Conservation (phyloP, 2,113 vertebrate genomes). For the Cyprinodon tularosa region DNA sequence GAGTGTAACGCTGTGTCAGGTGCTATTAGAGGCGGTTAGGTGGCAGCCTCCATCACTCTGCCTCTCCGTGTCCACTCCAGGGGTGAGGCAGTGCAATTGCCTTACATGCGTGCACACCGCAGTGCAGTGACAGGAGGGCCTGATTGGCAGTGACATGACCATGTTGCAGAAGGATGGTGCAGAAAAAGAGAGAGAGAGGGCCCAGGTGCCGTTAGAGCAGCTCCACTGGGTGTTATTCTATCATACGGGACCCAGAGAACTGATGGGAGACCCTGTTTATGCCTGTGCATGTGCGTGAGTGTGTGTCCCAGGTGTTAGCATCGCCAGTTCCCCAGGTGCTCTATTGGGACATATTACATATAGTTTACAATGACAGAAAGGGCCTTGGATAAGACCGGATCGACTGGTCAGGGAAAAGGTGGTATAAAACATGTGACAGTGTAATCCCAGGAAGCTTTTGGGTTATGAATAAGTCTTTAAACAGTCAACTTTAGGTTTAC, state of each 20-base stretch:
- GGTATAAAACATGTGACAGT: slow-evolving; percentile 65
- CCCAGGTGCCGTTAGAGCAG: slow-evolving; percentile 74
- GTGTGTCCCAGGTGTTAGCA: slow-evolving; percentile 68
- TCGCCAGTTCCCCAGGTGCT: slow-evolving; percentile 70
- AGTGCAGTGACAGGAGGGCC: slow-evolving; percentile 73
- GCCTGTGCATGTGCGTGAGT: slow-evolving; percentile 42
- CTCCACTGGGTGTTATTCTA: slow-evolving; percentile 77
- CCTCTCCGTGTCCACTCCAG: slow-evolving; percentile 75
- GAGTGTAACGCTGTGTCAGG: slow-evolving; percentile 77
- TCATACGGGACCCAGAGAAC: slow-evolving; percentile 60
- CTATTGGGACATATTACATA: slow-evolving; percentile 76
- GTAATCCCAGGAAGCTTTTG: slow-evolving; percentile 41
- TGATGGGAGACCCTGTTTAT: slow-evolving; percentile 58
- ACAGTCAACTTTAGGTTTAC: not conserved
- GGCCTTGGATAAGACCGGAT: slow-evolving; percentile 66
- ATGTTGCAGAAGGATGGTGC: slow-evolving; percentile 69
- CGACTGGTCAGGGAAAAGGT: slow-evolving; percentile 58
- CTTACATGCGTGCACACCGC: slow-evolving; percentile 64
- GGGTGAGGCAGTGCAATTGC: slow-evolving; percentile 77
- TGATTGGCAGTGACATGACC: slow-evolving; percentile 78
- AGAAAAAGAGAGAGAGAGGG: slow-evolving; percentile 48
- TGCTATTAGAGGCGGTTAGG: slow-evolving; percentile 79
- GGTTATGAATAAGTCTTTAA: slow-evolving; percentile 28
- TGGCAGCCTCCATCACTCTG: slow-evolving; percentile 78
- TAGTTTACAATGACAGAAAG: slow-evolving; percentile 73